These are phyloP conservation scores for Mylabris phalerata DNA, from an alignment of 1,140 invertebrate genomes.

Conservation along the genomic window DNA sequence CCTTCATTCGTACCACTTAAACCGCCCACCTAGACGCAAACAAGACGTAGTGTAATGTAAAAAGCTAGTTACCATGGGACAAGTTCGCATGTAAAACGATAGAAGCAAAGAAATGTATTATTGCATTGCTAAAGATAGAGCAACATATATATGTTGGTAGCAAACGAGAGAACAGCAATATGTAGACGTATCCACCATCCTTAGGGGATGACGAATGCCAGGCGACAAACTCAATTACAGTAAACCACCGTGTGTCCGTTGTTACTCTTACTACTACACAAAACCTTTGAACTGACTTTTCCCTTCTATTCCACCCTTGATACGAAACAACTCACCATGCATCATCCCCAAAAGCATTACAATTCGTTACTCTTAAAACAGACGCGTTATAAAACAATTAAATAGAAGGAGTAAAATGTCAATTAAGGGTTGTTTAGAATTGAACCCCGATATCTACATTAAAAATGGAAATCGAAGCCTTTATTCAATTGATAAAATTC, in stretches of 20 bases:
- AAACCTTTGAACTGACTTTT: constrained; percentile 32
- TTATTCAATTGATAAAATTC: too few species aligned
- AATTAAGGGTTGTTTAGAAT: too few species aligned
- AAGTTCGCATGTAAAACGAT: constrained; percentile 10
- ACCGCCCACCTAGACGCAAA: constrained; percentile 8
- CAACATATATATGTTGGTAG: neutral
- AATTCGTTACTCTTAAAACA: too few species aligned
- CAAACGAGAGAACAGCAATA: constrained; percentile 3
- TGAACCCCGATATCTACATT: too few species aligned
- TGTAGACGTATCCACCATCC: constrained; percentile 21
- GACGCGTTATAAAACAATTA: too few species aligned
- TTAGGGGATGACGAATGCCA: constrained; percentile 29
- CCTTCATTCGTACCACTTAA: neutral
- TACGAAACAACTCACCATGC: neutral
- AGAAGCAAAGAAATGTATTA: constrained; percentile 1
- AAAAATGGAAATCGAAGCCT: too few species aligned
- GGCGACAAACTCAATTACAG: constrained; percentile 37
- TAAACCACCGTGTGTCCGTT: constrained; percentile 34
- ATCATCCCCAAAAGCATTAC: neutral
- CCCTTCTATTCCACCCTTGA: constrained; percentile 13
- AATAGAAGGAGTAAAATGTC: too few species aligned
- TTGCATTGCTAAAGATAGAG: neutral
- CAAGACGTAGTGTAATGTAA: constrained; percentile 12
- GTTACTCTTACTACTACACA: neutral
- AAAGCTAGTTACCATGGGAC: constrained; percentile 12